A percentile compares a stretch with the other conserved stretches of the same genome.
phyloP scores from a whole-genome alignment of 1,140 invertebrate genomes.

The Atta cephalotes region DNA sequence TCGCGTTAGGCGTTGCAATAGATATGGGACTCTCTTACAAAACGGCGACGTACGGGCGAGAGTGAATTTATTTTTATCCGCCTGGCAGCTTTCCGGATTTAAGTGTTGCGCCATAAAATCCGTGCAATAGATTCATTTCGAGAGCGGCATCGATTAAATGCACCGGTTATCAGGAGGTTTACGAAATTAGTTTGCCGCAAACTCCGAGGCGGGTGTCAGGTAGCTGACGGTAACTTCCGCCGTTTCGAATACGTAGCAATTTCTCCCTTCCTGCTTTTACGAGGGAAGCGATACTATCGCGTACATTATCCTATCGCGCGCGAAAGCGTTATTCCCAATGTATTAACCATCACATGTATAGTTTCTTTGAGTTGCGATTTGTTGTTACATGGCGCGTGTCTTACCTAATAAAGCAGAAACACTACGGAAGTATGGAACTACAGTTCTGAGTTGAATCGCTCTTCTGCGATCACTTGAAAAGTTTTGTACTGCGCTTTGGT shows the following conservation, averaged over 20 bases:
- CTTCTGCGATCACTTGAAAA: not conserved
- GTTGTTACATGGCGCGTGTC: slow-evolving; percentile 1
- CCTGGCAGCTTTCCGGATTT: not conserved
- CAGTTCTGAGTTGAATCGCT: not conserved
- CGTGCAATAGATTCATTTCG: slow-evolving; percentile 6
- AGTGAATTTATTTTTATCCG: slow-evolving; percentile 28
- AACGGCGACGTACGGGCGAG: slow-evolving; percentile 9
- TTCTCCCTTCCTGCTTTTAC: not conserved
- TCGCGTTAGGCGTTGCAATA: not conserved
- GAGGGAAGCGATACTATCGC: slow-evolving; percentile 15
- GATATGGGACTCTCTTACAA: not conserved
- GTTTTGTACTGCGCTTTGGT: not conserved
- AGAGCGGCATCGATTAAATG: slow-evolving; percentile 41
- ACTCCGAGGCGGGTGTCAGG: slow-evolving; percentile 12
- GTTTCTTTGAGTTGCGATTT: not conserved
- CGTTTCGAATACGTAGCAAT: slow-evolving; percentile 11
- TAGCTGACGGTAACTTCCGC: not conserved
- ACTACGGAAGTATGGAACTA: not conserved
- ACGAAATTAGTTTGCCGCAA: slow-evolving; percentile 44
- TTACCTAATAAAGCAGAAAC: not conserved
- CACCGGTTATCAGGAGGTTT: slow-evolving; percentile 30
- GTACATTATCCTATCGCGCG: not conserved
- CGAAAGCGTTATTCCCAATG: slow-evolving; percentile 1
- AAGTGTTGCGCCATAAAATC: slow-evolving; percentile 42
- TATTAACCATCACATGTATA: not conserved